phyloP scores from a whole-genome alignment of 2,797 vertebrate genomes.

The Lithobates sylvaticus region DNA sequence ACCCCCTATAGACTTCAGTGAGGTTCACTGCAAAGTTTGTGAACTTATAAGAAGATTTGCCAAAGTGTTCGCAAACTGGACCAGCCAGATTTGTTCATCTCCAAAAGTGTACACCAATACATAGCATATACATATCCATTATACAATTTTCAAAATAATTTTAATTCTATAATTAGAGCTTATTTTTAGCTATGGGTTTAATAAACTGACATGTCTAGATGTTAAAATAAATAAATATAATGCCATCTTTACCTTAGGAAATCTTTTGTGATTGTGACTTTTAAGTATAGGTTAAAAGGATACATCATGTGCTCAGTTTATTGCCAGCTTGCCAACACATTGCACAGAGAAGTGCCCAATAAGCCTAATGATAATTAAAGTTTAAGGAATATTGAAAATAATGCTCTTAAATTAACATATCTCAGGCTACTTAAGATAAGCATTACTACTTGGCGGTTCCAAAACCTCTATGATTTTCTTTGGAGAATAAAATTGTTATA shows the following conservation, averaged over 20 bases:
- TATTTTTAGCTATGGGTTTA: neutral
- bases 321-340: slow-evolving; percentile 43
- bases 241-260: slow-evolving; percentile 18
- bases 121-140: too few species aligned
- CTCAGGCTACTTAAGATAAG: slow-evolving; percentile 50
- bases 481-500: slow-evolving; percentile 60
- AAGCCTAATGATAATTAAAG: slow-evolving; percentile 57
- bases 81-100: too few species aligned
- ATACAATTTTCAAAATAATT: too few species aligned
- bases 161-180: too few species aligned
- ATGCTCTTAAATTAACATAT: slow-evolving; percentile 54
- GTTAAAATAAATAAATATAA: neutral
- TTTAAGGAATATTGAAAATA: slow-evolving; percentile 57
- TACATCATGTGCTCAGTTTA: slow-evolving; percentile 39
- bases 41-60: too few species aligned
- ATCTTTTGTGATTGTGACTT: slow-evolving; percentile 35
- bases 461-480: slow-evolving; percentile 47
- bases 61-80: too few species aligned
- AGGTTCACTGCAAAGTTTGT: too few species aligned
- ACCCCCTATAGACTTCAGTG: too few species aligned
- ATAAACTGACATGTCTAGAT: neutral
- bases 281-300: slow-evolving; percentile 55
- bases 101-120: too few species aligned
- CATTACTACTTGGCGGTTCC: slow-evolving; percentile 45
- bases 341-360: slow-evolving; percentile 38